A percentile compares a stretch with the other conserved stretches of the same genome.
Conservation (phyloP, 2,888 invertebrate genomes). For the Fissipunctia ypsillon region DNA sequence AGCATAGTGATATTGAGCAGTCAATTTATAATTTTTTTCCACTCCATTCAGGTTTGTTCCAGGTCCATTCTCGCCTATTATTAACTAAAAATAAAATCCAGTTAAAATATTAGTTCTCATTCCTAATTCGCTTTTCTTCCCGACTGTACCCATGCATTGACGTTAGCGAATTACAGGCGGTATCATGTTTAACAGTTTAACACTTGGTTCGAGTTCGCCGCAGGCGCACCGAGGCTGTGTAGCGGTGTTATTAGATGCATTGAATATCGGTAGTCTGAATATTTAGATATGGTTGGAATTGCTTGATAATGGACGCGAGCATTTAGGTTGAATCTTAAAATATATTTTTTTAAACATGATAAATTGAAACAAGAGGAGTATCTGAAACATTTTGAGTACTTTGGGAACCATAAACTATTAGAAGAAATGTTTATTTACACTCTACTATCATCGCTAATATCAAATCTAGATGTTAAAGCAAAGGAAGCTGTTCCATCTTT, state of each 20-base stretch:
- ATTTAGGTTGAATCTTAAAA: background rate
- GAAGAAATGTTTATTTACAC: too few species aligned
- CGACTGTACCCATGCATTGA: constrained; percentile 19
- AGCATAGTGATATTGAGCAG: background rate
- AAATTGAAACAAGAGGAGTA: too few species aligned
- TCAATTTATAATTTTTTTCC: too few species aligned
- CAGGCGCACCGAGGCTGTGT: constrained; percentile 6
- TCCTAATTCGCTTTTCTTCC: constrained; percentile 22
- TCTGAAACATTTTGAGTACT: too few species aligned
- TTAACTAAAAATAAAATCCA: background rate
- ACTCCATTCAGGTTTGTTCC: too few species aligned
- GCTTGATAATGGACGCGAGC: background rate
- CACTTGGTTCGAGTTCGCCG: constrained; percentile 45
- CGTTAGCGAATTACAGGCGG: constrained; percentile 41
- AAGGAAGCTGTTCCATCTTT: too few species aligned
- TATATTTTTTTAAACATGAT: too few species aligned
- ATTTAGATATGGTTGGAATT: constrained; percentile 10
- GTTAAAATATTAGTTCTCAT: background rate
- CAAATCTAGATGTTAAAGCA: too few species aligned
- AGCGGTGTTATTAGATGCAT: constrained; percentile 7
- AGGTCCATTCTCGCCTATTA: background rate
- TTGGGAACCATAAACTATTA: too few species aligned
- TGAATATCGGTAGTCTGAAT: constrained; percentile 31
- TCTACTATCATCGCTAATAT: too few species aligned
- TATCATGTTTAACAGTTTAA: constrained; percentile 57